Base-by-base conservation (phyloP, 2,888 invertebrate species). In the Diloba caeruleocephala region DNA sequence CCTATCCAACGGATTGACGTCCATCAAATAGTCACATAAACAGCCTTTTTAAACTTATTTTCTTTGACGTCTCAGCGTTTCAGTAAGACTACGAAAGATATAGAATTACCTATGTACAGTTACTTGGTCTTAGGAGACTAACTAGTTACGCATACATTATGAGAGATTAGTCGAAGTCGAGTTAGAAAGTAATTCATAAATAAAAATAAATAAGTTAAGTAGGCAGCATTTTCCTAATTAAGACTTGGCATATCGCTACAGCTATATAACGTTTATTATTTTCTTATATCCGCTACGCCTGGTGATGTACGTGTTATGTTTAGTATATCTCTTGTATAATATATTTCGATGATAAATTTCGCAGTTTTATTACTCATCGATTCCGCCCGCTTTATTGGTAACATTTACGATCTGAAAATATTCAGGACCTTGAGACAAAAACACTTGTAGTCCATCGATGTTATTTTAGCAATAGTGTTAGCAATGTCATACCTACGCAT, bases 401-500 rank as follows among this genome's bases (percentile, higher is more conserved):
- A 48, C 37, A 51, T 63, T 67, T 66, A 62, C 64, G 59, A 71
- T 67, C 58, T 70, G 63, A 58, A 77, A 71, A 74, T 75, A 76
- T 68, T 73, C 59, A 33, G 44, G 60, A 41, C 75, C 74, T 74
- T 78, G 81, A 75, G 49, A 64, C 62, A 70, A 62, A 74, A 74
- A 65, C 71, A 70, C 67, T 73, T 71, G 65, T 59, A 66, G 50
- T 68, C 58, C 62, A 72, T 73, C 69, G 69, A 63, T 51, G 66
- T 75, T 76, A 70, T 75, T 72, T 76, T 51, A 66, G 52, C 53
- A 42, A 64, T 57, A 39, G 45, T 55, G 42, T 49, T 49, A 50
- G 5, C 46, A 53, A 41, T 58, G 42, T 38, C 58, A 29, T 55
- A 59, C 49, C 54, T 61, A 66, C 57, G 53, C 51, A 31, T 37